phyloP scores from a whole-genome alignment of 2,888 invertebrate species.

The Agrochola litura region DNA sequence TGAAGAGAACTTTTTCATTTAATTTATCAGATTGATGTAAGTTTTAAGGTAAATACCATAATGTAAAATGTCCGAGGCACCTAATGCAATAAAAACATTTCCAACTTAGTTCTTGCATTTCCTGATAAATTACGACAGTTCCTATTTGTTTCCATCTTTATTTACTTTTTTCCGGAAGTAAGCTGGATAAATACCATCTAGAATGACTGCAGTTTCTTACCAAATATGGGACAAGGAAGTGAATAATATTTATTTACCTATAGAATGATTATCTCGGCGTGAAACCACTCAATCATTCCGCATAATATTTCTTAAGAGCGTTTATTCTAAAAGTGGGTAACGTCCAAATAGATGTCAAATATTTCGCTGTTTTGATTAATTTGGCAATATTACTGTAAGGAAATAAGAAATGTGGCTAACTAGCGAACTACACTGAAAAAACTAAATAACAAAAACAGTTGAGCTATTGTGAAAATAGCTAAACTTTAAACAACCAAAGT shows the following conservation, averaged over 20 bases:
- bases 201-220: constrained; percentile 34
- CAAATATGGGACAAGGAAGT: constrained; percentile 36
- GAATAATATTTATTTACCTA: constrained; percentile 6
- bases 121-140: constrained; percentile 38
- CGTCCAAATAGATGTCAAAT: no score
- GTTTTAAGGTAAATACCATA: background rate
- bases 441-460: no score
- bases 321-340: no score
- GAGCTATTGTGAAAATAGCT: no score
- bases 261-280: constrained; percentile 22
- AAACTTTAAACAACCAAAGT: no score
- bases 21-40: background rate
- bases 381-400: no score
- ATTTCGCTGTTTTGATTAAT: no score
- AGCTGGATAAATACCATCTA: constrained; percentile 5
- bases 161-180: constrained; percentile 38
- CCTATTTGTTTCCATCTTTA: constrained; percentile 22
- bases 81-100: constrained; percentile 12
- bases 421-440: no score
- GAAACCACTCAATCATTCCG: background rate
- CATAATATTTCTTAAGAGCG: no score
- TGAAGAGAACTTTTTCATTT: background rate
- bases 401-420: no score
- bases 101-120: constrained; percentile 18
- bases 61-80: background rate